Evolutionary conservation across 2,113 vertebrate genomes (phyloP).

Genomic region (Aramus guarauna): DNA sequence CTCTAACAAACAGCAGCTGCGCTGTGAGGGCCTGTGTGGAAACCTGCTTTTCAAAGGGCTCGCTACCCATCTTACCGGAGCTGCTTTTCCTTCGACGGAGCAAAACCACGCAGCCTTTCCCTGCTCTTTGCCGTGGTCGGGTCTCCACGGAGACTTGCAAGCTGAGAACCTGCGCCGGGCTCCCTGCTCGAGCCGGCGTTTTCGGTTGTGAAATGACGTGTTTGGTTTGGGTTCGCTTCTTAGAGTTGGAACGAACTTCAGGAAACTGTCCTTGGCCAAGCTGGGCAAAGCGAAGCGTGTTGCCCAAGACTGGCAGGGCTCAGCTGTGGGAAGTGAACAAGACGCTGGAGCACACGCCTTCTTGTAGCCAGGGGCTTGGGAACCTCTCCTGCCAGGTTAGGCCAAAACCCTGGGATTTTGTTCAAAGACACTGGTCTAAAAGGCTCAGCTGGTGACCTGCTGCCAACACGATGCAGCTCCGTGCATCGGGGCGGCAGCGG

Average conservation of each 20-base stretch:
- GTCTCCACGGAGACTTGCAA: background rate
- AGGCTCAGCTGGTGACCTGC: background rate
- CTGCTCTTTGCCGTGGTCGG: background rate
- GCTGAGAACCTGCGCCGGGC: background rate
- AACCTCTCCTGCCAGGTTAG: background rate
- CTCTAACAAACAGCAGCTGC: slow-evolving; percentile 20
- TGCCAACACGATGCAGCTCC: background rate
- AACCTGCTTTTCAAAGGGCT: slow-evolving; percentile 1
- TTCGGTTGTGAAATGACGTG: background rate
- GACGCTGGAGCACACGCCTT: background rate
- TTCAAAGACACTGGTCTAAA: background rate
- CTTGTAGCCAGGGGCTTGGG: rapidly evolving
- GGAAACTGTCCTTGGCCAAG: background rate
- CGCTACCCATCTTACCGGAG: background rate
- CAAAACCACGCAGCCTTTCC: background rate
- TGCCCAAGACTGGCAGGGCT: background rate
- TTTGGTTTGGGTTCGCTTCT: slow-evolving; percentile 12
- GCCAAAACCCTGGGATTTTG: background rate
- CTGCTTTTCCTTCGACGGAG: background rate
- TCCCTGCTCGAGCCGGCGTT: background rate
- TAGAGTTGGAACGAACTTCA: background rate
- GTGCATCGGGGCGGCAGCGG: background rate
- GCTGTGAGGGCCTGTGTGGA: background rate
- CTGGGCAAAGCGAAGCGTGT: background rate
- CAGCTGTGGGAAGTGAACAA: background rate